Conservation (phyloP, 2,797 vertebrate genomes). For the Halcyon badia region DNA sequence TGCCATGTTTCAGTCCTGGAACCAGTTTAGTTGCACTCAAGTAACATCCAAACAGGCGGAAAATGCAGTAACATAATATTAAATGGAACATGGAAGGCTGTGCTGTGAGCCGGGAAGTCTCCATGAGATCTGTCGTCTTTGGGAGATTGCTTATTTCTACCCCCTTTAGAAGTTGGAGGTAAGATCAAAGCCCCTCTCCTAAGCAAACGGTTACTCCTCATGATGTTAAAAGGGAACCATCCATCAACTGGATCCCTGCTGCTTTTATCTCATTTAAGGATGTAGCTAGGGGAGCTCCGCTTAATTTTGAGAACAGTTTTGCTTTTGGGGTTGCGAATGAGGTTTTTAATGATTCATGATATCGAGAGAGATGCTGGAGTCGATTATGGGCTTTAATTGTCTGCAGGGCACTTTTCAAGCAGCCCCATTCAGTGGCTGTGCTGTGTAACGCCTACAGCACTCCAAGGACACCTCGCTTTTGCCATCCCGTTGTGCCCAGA, state of each 20-base stretch:
- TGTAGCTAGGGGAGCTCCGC: conserved; percentile 16
- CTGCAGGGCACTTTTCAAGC: background rate
- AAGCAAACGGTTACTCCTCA: conserved; percentile 12
- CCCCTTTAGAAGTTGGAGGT: background rate
- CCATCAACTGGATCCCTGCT: conserved; percentile 36
- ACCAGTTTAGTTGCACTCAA: background rate
- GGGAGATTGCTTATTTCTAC: conserved; percentile 14
- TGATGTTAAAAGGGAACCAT: conserved; percentile 37
- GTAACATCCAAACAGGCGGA: background rate
- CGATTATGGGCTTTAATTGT: conserved; percentile 29
- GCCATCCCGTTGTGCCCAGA: accelerated
- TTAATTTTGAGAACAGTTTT: conserved; percentile 54
- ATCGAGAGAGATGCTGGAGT: background rate
- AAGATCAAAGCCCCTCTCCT: conserved; percentile 46
- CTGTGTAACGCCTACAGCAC: background rate
- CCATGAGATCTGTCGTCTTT: background rate
- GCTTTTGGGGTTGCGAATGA: conserved; percentile 48
- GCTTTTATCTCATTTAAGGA: conserved; percentile 51
- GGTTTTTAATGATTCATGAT: conserved; percentile 52
- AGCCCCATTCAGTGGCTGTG: background rate
- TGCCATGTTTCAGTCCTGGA: background rate
- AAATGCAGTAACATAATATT: background rate
- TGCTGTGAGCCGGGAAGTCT: background rate
- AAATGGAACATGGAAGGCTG: background rate
- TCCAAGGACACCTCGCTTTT: background rate